These are phyloP conservation scores for Euleptes europaea DNA, from an alignment of 2,113 vertebrate genomes.

Conservation along the genomic window DNA sequence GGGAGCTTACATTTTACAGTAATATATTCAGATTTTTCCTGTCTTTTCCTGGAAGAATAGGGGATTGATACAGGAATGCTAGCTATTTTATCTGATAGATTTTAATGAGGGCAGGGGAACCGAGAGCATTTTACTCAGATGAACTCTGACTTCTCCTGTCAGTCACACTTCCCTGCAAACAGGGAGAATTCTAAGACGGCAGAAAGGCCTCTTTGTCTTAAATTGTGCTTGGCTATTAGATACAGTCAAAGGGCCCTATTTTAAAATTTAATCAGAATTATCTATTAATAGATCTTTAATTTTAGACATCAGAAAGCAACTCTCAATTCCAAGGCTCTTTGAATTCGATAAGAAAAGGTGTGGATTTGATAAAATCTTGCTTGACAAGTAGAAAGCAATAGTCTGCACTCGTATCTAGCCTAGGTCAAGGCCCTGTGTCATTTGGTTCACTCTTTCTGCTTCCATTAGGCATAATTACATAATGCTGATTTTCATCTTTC, in stretches of 20 bases:
- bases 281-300: constrained; percentile 72
- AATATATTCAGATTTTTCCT: constrained; percentile 68
- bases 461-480: background rate
- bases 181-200: constrained; percentile 72
- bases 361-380: background rate
- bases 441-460: background rate
- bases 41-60: constrained; percentile 62
- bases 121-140: constrained; percentile 74
- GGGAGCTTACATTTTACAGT: constrained; percentile 54
- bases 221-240: constrained; percentile 72
- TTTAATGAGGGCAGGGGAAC: constrained; percentile 77
- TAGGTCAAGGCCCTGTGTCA: background rate
- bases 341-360: background rate
- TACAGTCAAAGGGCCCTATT: constrained; percentile 76
- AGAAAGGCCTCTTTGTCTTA: constrained; percentile 77
- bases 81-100: constrained; percentile 81
- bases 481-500: constrained; percentile 22
- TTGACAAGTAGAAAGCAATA: constrained; percentile 25
- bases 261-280: constrained; percentile 77
- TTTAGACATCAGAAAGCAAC: constrained; percentile 35
- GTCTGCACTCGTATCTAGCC: background rate
- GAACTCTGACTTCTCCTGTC: constrained; percentile 80
- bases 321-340: constrained; percentile 33
- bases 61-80: constrained; percentile 76
- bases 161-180: constrained; percentile 74